Conservation (phyloP, 2,888 invertebrate species). For the Lepeophtheirus nordmannii region DNA sequence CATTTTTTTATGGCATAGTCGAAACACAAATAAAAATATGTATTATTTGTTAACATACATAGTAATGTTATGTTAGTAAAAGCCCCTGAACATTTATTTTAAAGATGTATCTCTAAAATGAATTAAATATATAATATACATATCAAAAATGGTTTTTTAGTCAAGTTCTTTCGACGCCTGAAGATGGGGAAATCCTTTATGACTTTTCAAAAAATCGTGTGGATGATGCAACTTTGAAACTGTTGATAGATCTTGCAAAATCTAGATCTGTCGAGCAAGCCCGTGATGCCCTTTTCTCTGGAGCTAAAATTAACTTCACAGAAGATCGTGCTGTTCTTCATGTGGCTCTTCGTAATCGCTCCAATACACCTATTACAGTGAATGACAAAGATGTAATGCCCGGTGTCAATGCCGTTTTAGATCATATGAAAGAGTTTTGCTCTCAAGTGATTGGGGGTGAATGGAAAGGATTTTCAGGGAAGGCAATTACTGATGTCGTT, state of each 20-base stretch:
- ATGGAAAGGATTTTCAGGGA: constrained; percentile 67
- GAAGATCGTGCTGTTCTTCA: constrained; percentile 92
- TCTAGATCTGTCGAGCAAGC: constrained; percentile 64
- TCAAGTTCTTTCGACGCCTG: constrained; percentile 57
- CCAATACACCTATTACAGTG: constrained; percentile 58
- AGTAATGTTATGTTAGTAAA: too few species aligned
- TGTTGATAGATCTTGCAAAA: constrained; percentile 61
- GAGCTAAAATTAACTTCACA: constrained; percentile 93
- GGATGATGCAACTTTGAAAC: constrained; percentile 53
- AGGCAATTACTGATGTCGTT: constrained; percentile 86
- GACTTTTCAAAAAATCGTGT: constrained; percentile 95
- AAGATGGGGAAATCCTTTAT: constrained; percentile 74
- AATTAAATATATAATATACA: too few species aligned
- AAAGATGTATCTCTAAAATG: too few species aligned
- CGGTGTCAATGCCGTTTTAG: constrained; percentile 72
- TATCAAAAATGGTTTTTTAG: constrained; percentile 34
- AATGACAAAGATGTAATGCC: constrained; percentile 80
- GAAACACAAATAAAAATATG: too few species aligned
- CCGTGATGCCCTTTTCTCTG: constrained; percentile 75
- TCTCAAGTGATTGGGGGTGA: constrained; percentile 38
- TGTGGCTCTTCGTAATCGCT: constrained; percentile 73
- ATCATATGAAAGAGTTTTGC: constrained; percentile 60
- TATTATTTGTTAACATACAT: too few species aligned
- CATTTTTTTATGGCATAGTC: too few species aligned
- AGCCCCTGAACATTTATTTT: too few species aligned